A percentile compares a stretch with the other conserved stretches of the same genome.
Conservation (phyloP, 2,113 vertebrate species). For the Pluvianellus socialis region DNA sequence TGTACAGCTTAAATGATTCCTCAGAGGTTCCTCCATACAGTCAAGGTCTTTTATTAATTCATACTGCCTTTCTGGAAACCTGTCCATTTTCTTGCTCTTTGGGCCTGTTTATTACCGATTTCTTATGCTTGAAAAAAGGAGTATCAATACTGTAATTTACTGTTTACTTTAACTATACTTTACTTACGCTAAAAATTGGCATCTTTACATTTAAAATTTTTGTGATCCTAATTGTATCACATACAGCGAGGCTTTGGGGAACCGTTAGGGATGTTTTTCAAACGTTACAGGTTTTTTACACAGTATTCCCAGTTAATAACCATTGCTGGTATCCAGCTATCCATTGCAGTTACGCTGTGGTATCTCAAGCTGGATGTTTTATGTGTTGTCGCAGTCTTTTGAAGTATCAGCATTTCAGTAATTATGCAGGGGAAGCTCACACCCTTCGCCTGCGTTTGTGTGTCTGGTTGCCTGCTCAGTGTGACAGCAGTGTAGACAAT, state of each 20-base stretch:
- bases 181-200: background rate
- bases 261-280: background rate
- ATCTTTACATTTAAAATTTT: background rate
- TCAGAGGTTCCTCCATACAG: background rate
- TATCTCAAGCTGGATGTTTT: background rate
- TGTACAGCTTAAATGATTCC: background rate
- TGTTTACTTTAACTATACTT: background rate
- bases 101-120: background rate
- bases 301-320: background rate
- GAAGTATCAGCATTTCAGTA: background rate
- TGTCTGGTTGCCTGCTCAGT: background rate
- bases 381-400: background rate
- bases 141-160: background rate
- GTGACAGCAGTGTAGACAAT: background rate
- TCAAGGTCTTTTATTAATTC: conserved; percentile 3
- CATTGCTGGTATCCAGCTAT: background rate
- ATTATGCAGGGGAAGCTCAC: background rate
- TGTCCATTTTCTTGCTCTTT: background rate
- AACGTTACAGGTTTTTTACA: background rate
- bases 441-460: background rate
- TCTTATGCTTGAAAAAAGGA: background rate
- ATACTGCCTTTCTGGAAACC: conserved; percentile 6
- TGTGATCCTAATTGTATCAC: background rate
- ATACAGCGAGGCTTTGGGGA: background rate
- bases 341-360: background rate